Evolutionary conservation across 2,797 vertebrate species (phyloP).

Genomic region (Dendrocincla fuliginosa): DNA sequence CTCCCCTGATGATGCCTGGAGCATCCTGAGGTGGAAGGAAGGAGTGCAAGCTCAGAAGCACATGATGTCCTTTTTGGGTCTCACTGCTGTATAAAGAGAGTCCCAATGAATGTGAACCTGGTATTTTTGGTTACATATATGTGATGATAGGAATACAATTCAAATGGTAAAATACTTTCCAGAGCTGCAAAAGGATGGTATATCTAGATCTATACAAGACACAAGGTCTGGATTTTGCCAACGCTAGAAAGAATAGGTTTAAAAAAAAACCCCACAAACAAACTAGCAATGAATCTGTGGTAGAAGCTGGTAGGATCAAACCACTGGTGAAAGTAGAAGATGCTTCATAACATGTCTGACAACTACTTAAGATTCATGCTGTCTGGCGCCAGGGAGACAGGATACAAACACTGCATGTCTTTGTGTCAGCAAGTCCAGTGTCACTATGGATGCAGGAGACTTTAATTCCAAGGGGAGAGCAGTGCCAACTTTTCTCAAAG

Average conservation of each 20-base stretch:
- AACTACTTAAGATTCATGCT: constrained; percentile 12
- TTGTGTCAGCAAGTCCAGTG: constrained; percentile 21
- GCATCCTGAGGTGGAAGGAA: background rate
- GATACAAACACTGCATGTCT: constrained; percentile 55
- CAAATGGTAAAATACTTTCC: background rate
- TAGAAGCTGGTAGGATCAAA: background rate
- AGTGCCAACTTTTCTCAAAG: constrained; percentile 58
- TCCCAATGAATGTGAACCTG: background rate
- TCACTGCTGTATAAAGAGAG: background rate
- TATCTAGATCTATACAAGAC: background rate
- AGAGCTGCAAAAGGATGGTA: background rate
- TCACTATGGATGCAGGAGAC: constrained; percentile 49
- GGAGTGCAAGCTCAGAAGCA: background rate
- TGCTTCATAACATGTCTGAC: constrained; percentile 25
- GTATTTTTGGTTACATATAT: background rate
- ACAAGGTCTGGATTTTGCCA: background rate
- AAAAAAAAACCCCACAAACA: too few relatives aligned
- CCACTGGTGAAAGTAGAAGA: constrained; percentile 11
- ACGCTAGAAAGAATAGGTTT: background rate
- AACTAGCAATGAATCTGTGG: background rate
- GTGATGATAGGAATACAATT: background rate
- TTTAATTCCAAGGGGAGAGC: constrained; percentile 25
- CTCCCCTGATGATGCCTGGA: background rate
- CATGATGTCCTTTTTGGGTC: background rate
- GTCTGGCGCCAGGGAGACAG: constrained; percentile 41